Percentiles rank a stretch among this genome's conserved stretches.
Evolutionary conservation across 2,888 invertebrate genomes (phyloP).

Genomic region (Trissolcus brochymenae): DNA sequence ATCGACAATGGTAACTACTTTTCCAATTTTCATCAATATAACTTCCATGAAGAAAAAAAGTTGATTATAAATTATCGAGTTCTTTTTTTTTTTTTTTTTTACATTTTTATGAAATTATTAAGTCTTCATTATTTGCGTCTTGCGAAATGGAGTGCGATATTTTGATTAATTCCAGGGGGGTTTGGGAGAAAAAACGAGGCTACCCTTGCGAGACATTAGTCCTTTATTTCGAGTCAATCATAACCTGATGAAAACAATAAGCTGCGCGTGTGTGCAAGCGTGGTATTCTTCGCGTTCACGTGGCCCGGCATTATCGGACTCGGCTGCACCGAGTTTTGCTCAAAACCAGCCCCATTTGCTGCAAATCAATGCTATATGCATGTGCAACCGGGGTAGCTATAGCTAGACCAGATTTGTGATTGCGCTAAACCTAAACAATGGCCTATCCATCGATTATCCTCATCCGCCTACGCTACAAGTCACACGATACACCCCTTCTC

Average conservation of each 20-base stretch:
- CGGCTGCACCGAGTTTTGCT: constrained; percentile 44
- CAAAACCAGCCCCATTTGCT: constrained; percentile 55
- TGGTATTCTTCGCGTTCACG: constrained; percentile 41
- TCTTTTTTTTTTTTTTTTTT: no score
- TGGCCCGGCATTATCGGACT: constrained; percentile 40
- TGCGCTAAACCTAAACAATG: constrained; percentile 69
- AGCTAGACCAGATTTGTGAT: constrained; percentile 65
- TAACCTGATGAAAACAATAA: constrained; percentile 58
- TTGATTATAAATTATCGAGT: no score
- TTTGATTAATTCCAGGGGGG: no score
- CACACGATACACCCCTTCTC: constrained; percentile 28
- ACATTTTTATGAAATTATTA: no score
- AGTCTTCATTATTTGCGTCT: no score
- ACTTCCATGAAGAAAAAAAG: constrained; percentile 4
- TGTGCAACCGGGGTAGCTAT: constrained; percentile 54
- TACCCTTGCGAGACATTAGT: constrained; percentile 32
- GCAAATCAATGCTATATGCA: constrained; percentile 60
- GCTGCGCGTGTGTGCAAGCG: constrained; percentile 33
- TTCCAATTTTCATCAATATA: constrained; percentile 1
- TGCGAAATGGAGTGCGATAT: no score
- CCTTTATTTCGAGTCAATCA: constrained; percentile 58
- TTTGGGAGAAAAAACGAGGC: no score
- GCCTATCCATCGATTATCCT: constrained; percentile 63
- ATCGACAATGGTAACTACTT: constrained; percentile 5
- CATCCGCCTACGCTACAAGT: constrained; percentile 54